Evolutionary conservation across 2,113 vertebrate species (phyloP).

Genomic region (Typhlomys cinereus): DNA sequence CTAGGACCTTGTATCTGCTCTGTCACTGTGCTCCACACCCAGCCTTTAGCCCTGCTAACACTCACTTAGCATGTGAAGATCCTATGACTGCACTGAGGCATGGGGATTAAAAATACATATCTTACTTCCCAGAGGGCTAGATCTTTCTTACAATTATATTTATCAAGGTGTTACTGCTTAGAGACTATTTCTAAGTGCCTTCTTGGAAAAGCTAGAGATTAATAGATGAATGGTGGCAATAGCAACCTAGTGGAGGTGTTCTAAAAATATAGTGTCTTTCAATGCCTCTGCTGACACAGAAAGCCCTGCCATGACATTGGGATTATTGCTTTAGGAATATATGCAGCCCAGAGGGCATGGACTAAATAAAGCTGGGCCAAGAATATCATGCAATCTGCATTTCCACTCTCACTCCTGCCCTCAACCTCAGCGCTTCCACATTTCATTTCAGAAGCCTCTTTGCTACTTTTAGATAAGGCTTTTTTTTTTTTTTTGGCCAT

Average conservation of each 20-base stretch:
- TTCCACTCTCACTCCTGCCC: not conserved
- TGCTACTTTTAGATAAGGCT: slow-evolving; percentile 57
- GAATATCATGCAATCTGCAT: slow-evolving; percentile 45
- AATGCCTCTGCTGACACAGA: slow-evolving; percentile 50
- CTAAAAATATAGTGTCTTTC: slow-evolving; percentile 63
- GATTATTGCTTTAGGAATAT: slow-evolving; percentile 71
- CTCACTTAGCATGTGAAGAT: not conserved
- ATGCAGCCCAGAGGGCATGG: slow-evolving; percentile 45
- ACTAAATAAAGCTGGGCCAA: slow-evolving; percentile 47
- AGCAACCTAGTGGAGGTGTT: slow-evolving; percentile 29
- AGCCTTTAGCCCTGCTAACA: not conserved
- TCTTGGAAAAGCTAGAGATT: slow-evolving; percentile 27
- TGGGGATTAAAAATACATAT: not conserved
- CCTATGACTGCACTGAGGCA: too few species aligned
- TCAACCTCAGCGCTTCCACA: not conserved
- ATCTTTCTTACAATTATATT: not conserved
- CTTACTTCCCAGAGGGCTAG: not conserved
- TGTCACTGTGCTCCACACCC: rapidly evolving
- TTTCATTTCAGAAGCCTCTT: slow-evolving; percentile 48
- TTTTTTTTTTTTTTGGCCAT: not conserved
- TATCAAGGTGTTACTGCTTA: slow-evolving; percentile 11
- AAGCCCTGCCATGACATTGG: not conserved
- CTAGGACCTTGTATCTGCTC: too few species aligned
- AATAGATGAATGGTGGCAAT: slow-evolving; percentile 44
- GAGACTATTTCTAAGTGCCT: slow-evolving; percentile 41